Conservation (phyloP, 2,113 vertebrate species). For the Balaenoptera acutorostrata region DNA sequence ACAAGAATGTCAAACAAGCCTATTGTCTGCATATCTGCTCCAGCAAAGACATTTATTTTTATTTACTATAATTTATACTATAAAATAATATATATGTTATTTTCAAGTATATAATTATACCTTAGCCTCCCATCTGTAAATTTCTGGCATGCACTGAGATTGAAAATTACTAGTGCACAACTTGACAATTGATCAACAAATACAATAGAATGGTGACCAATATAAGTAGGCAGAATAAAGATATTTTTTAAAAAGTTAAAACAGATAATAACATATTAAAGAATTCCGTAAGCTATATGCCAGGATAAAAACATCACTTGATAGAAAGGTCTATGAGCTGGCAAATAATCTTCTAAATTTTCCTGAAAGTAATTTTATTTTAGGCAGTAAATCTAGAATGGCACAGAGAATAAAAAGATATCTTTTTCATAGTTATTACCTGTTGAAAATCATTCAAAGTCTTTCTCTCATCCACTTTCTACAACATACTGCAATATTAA, state of each 20-base stretch:
- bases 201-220: neutral
- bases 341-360: neutral
- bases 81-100: neutral
- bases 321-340: neutral
- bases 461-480: neutral
- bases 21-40: neutral
- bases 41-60: neutral
- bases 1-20: neutral
- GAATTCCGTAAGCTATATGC: neutral
- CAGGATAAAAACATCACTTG: neutral
- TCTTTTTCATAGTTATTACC: neutral
- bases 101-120: neutral
- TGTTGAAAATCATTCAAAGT: neutral
- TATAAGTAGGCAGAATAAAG: neutral
- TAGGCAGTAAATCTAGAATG: neutral
- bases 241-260: neutral
- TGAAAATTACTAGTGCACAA: neutral
- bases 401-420: neutral
- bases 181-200: neutral
- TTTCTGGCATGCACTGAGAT: neutral
- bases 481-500: neutral
- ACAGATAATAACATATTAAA: neutral
- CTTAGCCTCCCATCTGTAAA: neutral
- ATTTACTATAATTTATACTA: neutral
- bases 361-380: neutral